phyloP scores from a whole-genome alignment of 2,113 vertebrate species.

The Nycticebus coucang region DNA sequence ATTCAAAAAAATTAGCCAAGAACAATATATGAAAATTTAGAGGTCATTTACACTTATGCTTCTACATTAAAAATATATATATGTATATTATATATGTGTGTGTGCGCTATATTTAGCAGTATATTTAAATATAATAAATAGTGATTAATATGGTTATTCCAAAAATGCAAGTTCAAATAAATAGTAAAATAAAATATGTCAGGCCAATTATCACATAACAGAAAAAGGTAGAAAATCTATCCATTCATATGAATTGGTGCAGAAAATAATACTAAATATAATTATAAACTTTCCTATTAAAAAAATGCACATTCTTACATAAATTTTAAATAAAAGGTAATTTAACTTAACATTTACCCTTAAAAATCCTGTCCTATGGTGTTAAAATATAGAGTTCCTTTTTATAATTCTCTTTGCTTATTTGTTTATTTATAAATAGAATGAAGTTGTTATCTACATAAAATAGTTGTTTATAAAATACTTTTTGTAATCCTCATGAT shows the following conservation, averaged over 20 bases:
- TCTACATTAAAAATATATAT: too few species aligned
- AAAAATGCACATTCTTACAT: not conserved
- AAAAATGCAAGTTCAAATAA: not conserved
- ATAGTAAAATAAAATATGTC: not conserved
- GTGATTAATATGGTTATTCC: not conserved
- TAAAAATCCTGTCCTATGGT: not conserved
- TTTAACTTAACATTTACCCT: not conserved
- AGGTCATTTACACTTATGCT: too few species aligned
- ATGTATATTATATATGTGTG: too few species aligned
- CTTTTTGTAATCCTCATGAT: too few species aligned
- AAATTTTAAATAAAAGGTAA: not conserved
- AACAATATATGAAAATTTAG: too few species aligned
- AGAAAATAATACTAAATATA: not conserved
- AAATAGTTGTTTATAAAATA: too few species aligned
- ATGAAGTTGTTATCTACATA: too few species aligned
- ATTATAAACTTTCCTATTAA: not conserved
- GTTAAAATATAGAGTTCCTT: too few species aligned
- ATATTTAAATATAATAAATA: not conserved
- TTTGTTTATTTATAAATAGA: too few species aligned
- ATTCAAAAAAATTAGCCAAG: too few species aligned
- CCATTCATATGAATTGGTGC: not conserved
- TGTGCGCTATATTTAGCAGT: not conserved
- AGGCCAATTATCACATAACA: not conserved
- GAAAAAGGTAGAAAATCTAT: not conserved
- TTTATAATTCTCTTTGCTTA: too few species aligned